Base-by-base conservation (phyloP, 2,888 invertebrate genomes). In the Acrocera orbiculus region DNA sequence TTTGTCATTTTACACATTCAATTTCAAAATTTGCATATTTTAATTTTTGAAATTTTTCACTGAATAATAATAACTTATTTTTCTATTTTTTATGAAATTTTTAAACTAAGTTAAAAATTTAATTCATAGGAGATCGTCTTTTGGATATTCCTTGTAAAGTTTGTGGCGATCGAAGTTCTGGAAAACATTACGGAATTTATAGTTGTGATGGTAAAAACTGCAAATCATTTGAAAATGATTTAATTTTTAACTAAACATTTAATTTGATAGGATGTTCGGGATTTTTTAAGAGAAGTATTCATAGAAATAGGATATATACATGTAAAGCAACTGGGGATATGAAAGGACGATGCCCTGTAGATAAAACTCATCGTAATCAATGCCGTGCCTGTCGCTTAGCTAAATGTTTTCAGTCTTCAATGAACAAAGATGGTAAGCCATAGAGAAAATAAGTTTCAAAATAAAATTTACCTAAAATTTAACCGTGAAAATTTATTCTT, bases 131-230 rank as follows among this genome's bases (percentile, higher is more conserved):
- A 58, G 92, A 96, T 62, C 81, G 96, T 52, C 74, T 98, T 47
- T 74, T 96, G 53, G 96, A 98, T 64, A 93, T 98, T 55, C 92
- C 93, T 13, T 98, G 98, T 65, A 89, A 92, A 64, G 98, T 98
- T 40, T 98, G 96, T 54, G 93, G 93, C 37, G 96, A 98, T 64
- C 75, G 96, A 54, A 95, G 93, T 52, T 95, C 95, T 10, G 96
- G 98, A 38, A 98, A 96, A 65, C 96, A 98, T 64, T 98, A 98
- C 64, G 96, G 96, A 46, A 96, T 98, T 54, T 98, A 93, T 64
- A 92, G 93, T 54, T 98, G 96, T 58, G 96, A 98, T 67, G 96
- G 96, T 89, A 65, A 73, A 67, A 20, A 11, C 6, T 6, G 7
- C 9, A 27, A 13, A 27, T 10, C 4, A 4, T 16, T 19, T 29